Conservation (phyloP, 2,888 invertebrate species). For the Microplitis deprimator region DNA sequence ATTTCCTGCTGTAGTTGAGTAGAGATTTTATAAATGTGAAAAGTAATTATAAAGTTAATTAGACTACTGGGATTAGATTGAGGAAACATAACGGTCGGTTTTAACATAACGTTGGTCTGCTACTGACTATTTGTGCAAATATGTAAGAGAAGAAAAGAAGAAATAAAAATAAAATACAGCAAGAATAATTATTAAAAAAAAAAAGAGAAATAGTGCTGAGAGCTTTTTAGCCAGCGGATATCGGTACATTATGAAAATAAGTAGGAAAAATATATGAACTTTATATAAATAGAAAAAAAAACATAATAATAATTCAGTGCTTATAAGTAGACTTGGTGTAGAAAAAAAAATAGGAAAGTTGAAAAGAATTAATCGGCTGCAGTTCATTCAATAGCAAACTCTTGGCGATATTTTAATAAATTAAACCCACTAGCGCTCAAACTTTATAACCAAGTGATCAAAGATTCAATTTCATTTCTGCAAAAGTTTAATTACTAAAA, state of each 20-base stretch:
- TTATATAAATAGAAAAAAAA: not conserved
- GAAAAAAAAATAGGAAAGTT: not conserved
- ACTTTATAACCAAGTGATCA: slow-evolving; percentile 25
- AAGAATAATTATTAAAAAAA: no score
- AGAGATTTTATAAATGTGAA: slow-evolving; percentile 43
- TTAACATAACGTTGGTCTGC: not conserved
- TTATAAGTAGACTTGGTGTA: slow-evolving; percentile 1
- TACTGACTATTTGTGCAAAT: slow-evolving; percentile 15
- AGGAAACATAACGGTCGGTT: slow-evolving; percentile 38
- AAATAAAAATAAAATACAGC: not conserved
- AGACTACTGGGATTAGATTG: slow-evolving; percentile 47
- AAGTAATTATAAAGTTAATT: slow-evolving; percentile 51
- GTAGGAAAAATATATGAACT: not conserved
- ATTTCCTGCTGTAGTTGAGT: not conserved
- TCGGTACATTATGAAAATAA: slow-evolving; percentile 12
- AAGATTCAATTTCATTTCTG: slow-evolving; percentile 38
- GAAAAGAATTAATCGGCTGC: slow-evolving; percentile 26
- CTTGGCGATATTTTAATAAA: slow-evolving; percentile 23
- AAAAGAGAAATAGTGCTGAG: not conserved
- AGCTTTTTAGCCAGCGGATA: slow-evolving; percentile 31
- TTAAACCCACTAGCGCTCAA: slow-evolving; percentile 20
- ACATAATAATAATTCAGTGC: slow-evolving; percentile 11
- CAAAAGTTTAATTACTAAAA: slow-evolving; percentile 32
- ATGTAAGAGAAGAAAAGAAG: not conserved
- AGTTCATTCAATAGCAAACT: slow-evolving; percentile 28